These are phyloP conservation scores for Lasioglossum malachurum DNA, from an alignment of 2,888 invertebrate species.

Conservation along the genomic window DNA sequence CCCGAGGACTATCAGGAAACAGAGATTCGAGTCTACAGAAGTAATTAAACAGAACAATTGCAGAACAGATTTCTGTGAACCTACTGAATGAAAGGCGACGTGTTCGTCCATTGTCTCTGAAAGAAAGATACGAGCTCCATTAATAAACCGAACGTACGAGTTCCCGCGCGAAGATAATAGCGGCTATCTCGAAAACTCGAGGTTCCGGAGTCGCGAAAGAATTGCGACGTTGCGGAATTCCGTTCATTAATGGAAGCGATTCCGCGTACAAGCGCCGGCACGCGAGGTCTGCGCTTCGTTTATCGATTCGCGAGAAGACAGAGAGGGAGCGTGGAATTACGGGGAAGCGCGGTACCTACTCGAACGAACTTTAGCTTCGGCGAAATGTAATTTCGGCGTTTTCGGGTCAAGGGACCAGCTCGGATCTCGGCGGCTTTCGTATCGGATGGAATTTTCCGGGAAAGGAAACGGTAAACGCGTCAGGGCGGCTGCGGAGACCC, in stretches of 20 bases:
- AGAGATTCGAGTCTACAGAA: not conserved
- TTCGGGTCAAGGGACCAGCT: not conserved
- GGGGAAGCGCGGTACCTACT: not conserved
- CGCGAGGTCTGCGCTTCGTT: not conserved
- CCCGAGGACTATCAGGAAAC: no score
- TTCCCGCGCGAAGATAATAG: not conserved
- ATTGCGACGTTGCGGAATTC: conserved; percentile 1
- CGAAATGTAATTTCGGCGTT: not conserved
- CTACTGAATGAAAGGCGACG: not conserved
- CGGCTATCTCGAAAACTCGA: not conserved
- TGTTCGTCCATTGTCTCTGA: not conserved
- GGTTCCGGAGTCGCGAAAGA: not conserved
- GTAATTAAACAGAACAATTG: not conserved
- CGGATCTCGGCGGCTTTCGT: no score
- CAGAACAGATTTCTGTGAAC: not conserved
- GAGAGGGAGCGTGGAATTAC: not conserved
- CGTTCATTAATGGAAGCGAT: not conserved
- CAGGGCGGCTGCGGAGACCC: not conserved
- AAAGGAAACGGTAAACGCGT: not conserved
- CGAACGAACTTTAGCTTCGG: not conserved
- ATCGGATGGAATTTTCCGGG: not conserved
- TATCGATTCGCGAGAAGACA: conserved; percentile 1
- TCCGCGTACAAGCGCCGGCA: not conserved
- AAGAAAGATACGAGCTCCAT: not conserved
- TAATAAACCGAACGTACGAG: not conserved